Evolutionary conservation across 2,888 invertebrate genomes (phyloP), one percentile per base, ranked within the genome.

Genomic region (Dolichopus griseipennis): DNA sequence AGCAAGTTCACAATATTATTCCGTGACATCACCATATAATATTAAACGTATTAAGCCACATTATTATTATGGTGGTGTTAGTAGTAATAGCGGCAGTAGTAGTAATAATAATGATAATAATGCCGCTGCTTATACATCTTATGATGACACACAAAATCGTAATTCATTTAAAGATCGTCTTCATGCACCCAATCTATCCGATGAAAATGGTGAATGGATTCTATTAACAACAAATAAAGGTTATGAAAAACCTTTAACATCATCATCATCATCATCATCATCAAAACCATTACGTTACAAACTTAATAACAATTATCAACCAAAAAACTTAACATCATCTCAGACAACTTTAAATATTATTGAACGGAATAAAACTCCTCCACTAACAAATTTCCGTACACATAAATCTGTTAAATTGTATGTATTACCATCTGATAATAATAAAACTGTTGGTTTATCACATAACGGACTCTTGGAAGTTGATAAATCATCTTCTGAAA

Each of bases 401-500:
- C 85, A 84, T 72, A 83, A 85, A 76, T 81, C 85, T 6, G 86
- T 89, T 52, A 84, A 86, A 65, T 81, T 91, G 75, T 90, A 90
- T 34, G 91, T 91, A n/a, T 79, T 91, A 69, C 91, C 91, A 12
- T 86, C 88, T 18, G 75, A 68, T 65, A 67, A 85, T 70, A 85
- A 86, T 34, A 52, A 66, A 63, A 67, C 69, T 41, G 70, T 86
- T 86, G 87, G 87, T 1, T 83, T 83, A 2, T 90, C 90, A 0
- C 90, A 91, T 74, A 90, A 90, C 15, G 91, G 91, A 15, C 77
- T 91, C 67, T 79, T 91, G 65, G 90, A 91, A 79, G 90, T 91
- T 12, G 90, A 90, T 74, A 90, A 90, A 74, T 86, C 86, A 64
- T 88, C 87, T 71, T 88, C 88, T 75, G 85, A 89, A 77, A 87